Conservation (phyloP, 1,140 invertebrate genomes). For the Apocrypta bakeri region DNA sequence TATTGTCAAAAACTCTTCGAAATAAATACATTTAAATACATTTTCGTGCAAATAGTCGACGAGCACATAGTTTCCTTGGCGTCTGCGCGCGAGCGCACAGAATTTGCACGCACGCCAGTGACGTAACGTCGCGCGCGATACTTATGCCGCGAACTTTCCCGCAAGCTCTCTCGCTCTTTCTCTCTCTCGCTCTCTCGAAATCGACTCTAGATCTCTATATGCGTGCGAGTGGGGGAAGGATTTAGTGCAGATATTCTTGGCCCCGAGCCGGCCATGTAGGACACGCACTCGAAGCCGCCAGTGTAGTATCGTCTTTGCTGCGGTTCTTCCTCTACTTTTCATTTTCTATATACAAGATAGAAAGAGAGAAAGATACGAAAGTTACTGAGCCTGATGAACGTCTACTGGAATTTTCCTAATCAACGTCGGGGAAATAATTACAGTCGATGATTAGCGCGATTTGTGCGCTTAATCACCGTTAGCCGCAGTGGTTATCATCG, state of each 20-base stretch:
- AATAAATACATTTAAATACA: too few species aligned
- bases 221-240: conserved; percentile 50
- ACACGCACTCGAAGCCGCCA: conserved; percentile 54
- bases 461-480: too few species aligned
- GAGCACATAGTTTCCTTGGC: background rate
- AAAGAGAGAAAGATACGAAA: background rate
- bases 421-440: too few species aligned
- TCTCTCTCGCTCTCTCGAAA: too few species aligned
- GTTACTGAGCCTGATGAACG: too few species aligned
- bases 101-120: conserved; percentile 25
- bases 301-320: background rate
- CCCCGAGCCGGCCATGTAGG: conserved; percentile 59
- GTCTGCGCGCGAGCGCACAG: background rate
- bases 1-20: too few species aligned
- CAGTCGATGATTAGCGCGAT: too few species aligned
- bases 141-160: conserved; percentile 47
- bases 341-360: background rate
- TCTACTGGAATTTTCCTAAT: too few species aligned
- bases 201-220: conserved; percentile 12
- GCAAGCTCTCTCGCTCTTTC: conserved; percentile 24
- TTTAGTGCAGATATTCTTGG: conserved; percentile 62
- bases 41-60: too few species aligned
- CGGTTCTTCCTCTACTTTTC: conserved; percentile 49
- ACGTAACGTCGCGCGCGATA: background rate
- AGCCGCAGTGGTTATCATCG: too few species aligned